Conservation (phyloP, 2,113 vertebrate genomes). For the Crocuta crocuta region DNA sequence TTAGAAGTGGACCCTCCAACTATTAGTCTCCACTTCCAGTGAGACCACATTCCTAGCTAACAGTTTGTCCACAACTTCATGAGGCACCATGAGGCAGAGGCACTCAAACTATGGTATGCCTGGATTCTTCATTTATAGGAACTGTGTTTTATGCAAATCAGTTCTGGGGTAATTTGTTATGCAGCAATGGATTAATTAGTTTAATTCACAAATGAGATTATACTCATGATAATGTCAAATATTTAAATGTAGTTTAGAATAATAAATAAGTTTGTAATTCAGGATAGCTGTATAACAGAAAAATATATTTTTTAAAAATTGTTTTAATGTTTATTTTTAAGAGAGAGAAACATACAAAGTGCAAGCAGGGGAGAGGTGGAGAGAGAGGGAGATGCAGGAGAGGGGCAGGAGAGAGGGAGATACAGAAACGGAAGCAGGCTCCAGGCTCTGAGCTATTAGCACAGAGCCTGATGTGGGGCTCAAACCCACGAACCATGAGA, state of each 20-base stretch:
- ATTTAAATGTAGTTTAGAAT: constrained; percentile 18
- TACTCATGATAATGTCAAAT: neutral
- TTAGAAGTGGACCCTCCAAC: neutral
- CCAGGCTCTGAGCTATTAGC: no score
- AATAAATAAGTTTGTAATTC: neutral
- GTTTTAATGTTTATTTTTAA: neutral
- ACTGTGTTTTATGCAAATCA: neutral
- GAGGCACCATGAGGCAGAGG: neutral
- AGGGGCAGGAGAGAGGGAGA: no score
- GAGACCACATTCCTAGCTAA: neutral
- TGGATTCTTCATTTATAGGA: neutral
- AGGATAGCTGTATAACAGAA: neutral
- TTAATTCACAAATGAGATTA: constrained; percentile 24
- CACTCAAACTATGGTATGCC: neutral
- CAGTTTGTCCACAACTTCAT: neutral
- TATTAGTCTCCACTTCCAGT: neutral
- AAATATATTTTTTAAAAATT: constrained; percentile 27
- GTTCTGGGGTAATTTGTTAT: neutral
- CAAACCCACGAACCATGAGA: no score
- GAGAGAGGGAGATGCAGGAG: no score
- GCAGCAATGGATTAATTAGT: neutral
- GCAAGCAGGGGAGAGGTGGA: no score
- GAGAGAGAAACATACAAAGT: no score
- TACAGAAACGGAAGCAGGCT: no score
- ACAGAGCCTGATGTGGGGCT: no score